A percentile compares a stretch with the other conserved stretches of the same genome.
Conservation (phyloP, 2,113 vertebrate genomes). For the Podarcis cretensis region DNA sequence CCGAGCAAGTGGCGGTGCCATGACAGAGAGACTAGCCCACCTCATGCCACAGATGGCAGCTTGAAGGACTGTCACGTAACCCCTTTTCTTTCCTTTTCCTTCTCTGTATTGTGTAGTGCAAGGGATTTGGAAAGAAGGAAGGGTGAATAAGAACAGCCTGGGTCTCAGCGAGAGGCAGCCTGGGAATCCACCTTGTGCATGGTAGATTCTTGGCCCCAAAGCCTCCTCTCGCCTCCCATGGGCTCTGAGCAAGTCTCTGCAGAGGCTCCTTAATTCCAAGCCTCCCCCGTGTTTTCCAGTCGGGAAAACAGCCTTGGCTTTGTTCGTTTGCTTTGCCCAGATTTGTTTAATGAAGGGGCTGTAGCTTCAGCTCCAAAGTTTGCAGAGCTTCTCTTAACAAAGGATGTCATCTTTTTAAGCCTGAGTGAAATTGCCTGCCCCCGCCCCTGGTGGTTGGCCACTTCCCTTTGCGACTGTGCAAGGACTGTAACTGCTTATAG, state of each 20-base stretch:
- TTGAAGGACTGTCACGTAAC: background rate
- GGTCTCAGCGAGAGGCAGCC: background rate
- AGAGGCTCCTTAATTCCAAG: slow-evolving; percentile 1
- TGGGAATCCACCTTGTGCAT: background rate
- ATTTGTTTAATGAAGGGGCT: background rate
- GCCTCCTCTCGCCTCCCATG: background rate
- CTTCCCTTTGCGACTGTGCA: background rate
- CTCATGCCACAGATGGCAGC: background rate
- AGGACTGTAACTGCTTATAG: too few relatives aligned
- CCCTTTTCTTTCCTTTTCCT: background rate
- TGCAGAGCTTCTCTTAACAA: background rate
- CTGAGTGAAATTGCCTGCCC: background rate
- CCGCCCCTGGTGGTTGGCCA: background rate
- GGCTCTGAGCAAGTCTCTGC: background rate
- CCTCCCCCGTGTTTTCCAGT: background rate
- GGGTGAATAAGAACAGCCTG: background rate
- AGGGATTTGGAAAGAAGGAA: background rate
- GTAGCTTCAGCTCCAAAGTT: background rate
- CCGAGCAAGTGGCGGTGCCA: too few relatives aligned
- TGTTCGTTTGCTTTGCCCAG: background rate
- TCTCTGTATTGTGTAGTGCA: too few relatives aligned
- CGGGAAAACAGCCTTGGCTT: background rate
- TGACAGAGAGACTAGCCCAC: too few relatives aligned
- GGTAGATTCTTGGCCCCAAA: background rate
- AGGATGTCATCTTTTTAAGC: background rate